phyloP scores from a whole-genome alignment of 2,113 vertebrate genomes.

The Lepisosteus osseus region DNA sequence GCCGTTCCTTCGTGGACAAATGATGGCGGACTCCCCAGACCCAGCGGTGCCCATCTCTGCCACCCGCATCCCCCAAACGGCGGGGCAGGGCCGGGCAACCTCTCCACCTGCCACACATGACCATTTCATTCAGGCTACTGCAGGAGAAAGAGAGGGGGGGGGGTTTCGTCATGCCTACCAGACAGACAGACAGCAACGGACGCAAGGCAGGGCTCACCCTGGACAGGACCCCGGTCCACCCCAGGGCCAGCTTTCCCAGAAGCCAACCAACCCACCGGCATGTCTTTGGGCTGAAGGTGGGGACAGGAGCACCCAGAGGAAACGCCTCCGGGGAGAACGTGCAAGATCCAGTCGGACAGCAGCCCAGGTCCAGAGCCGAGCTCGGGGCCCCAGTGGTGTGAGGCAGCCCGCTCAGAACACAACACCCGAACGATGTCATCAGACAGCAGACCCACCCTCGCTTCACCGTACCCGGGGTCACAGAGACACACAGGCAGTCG shows the following conservation, averaged over 20 bases:
- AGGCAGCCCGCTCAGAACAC: too few species aligned
- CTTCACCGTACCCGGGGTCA: constrained; percentile 27
- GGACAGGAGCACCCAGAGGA: too few species aligned
- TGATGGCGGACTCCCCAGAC: neutral
- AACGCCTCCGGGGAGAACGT: too few species aligned
- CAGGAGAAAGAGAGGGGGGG: neutral
- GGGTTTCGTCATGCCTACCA: too few species aligned
- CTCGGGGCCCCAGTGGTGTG: too few species aligned
- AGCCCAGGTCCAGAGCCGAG: too few species aligned
- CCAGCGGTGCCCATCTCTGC: neutral
- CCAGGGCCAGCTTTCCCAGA: too few species aligned
- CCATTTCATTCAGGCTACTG: constrained; percentile 24
- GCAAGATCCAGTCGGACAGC: too few species aligned
- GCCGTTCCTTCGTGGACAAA: too few species aligned
- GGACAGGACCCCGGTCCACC: neutral
- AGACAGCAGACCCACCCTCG: constrained; percentile 5
- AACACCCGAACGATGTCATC: constrained; percentile 2
- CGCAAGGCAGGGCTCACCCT: neutral
- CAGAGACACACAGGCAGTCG: constrained; percentile 17
- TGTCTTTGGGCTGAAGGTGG: too few species aligned
- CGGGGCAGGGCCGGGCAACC: neutral
- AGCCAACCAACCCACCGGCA: too few species aligned
- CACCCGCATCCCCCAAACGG: constrained; percentile 1
- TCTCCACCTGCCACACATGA: constrained; percentile 33
- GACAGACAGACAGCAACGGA: too few species aligned